Conservation (phyloP, 2,797 vertebrate genomes). For the Micromesistius poutassou region DNA sequence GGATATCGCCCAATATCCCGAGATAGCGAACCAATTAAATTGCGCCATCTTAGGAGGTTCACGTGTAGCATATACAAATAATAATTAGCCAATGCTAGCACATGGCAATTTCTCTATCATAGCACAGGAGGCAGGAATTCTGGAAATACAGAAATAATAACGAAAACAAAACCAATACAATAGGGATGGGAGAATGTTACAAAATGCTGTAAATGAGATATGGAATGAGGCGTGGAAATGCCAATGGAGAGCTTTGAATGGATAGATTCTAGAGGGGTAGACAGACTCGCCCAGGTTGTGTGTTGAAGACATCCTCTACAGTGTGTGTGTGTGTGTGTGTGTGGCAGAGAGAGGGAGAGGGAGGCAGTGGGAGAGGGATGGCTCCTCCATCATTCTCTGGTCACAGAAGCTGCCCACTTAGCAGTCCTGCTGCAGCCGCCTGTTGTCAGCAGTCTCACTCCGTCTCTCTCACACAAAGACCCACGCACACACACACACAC, state of each 20-base stretch:
- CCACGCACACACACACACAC: conserved; percentile 8
- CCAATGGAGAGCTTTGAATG: neutral
- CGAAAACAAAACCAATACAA: neutral
- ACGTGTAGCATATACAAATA: too few species aligned
- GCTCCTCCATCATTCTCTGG: conserved; percentile 35
- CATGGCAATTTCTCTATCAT: neutral
- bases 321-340: too few species aligned
- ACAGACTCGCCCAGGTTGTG: neutral
- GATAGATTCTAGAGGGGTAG: neutral
- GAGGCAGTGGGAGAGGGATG: conserved; percentile 14
- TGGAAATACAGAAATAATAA: neutral
- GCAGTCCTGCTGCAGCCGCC: conserved; percentile 42
- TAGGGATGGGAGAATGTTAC: neutral
- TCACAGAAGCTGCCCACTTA: conserved; percentile 39
- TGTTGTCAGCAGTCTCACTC: conserved; percentile 44
- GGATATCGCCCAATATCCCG: too few species aligned
- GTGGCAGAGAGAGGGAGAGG: neutral
- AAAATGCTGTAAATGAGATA: neutral
- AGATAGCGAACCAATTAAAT: too few species aligned
- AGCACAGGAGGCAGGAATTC: neutral
- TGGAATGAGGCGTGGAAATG: neutral
- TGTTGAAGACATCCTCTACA: neutral
- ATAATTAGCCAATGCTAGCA: neutral
- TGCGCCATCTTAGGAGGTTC: too few species aligned
- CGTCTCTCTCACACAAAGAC: conserved; percentile 9